Conservation (phyloP, 2,113 vertebrate genomes). For the Oxyruncus cristatus region DNA sequence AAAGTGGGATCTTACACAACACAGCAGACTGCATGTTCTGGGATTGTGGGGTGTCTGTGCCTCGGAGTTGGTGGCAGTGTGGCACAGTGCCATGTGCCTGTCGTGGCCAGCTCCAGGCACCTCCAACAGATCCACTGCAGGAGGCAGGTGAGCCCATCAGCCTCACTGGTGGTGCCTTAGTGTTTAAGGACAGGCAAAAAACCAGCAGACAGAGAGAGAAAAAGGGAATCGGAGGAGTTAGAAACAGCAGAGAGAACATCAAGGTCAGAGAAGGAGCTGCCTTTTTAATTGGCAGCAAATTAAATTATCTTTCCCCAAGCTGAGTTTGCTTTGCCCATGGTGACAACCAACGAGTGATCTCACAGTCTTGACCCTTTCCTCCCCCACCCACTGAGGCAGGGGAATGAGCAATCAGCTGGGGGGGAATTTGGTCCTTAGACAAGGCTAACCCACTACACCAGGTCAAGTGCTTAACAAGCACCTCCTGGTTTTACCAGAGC, state of each 20-base stretch:
- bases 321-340: background rate
- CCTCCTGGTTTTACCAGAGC: background rate
- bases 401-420: background rate
- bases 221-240: background rate
- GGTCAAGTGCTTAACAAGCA: background rate
- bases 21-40: background rate
- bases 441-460: background rate
- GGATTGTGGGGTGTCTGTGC: background rate
- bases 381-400: rapidly evolving
- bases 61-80: background rate
- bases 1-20: background rate
- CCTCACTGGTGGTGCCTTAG: background rate
- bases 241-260: background rate
- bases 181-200: background rate
- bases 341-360: background rate
- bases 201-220: background rate
- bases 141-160: rapidly evolving
- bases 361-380: background rate
- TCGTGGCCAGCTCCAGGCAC: background rate
- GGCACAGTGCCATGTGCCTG: rapidly evolving
- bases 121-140: background rate
- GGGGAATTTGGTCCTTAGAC: background rate
- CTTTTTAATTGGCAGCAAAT: background rate
- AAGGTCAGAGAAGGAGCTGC: background rate
- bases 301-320: background rate